These are phyloP conservation scores for Scolopax bukidnonensis DNA, from an alignment of 2,797 vertebrate species.

Conservation along the genomic window DNA sequence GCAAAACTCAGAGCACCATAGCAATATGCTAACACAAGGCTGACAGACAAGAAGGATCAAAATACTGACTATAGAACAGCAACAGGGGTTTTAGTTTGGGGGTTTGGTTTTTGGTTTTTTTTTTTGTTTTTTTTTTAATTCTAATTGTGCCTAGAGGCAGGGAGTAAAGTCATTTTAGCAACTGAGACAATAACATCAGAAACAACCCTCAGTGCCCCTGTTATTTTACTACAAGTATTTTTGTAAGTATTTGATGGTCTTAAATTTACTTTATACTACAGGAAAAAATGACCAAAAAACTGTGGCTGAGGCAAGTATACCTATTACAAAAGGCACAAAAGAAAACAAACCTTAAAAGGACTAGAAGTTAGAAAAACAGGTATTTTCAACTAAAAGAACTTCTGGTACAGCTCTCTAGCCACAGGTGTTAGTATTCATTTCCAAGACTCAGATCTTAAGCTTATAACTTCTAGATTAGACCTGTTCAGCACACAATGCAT, in stretches of 20 bases:
- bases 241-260: background rate
- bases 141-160: background rate
- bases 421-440: background rate
- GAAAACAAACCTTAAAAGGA: background rate
- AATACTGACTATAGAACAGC: background rate
- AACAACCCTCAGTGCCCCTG: background rate
- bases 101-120: background rate
- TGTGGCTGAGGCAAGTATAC: background rate
- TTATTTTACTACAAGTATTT: background rate
- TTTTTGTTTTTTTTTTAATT: no score
- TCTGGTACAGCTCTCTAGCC: background rate
- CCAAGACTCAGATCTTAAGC: background rate
- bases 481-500: background rate
- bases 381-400: background rate
- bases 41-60: background rate
- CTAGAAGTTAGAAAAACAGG: background rate
- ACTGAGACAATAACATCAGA: background rate
- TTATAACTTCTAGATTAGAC: background rate
- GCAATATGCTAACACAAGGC: background rate
- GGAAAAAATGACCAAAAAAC: background rate
- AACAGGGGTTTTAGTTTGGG: background rate
- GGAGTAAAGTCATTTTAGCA: background rate
- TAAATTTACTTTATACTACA: background rate
- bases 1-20: background rate
- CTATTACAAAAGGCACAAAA: background rate